Percentiles rank a stretch among this genome's conserved stretches.
Evolutionary conservation across 2,113 vertebrate species (phyloP).

Genomic region (Syngnathus scovelli): DNA sequence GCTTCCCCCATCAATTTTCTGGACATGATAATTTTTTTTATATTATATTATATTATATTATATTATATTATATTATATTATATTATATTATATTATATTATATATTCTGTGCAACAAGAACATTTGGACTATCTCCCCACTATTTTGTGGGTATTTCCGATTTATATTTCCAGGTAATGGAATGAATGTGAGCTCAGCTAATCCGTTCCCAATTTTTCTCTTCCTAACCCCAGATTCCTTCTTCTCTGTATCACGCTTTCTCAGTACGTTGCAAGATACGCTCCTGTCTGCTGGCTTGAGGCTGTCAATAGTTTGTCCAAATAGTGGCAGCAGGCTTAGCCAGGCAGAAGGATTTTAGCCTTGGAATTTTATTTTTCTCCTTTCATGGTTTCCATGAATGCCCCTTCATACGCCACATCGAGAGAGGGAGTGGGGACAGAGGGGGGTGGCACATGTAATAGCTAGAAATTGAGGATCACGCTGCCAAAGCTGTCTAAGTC

Average conservation of each 20-base stretch:
- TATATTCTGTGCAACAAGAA: conserved; percentile 26
- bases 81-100: conserved; percentile 23
- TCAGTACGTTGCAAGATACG: conserved; percentile 48
- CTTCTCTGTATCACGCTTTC: conserved; percentile 38
- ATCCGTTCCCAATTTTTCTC: conserved; percentile 51
- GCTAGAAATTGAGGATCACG: conserved; percentile 25
- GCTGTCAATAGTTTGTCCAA: conserved; percentile 64
- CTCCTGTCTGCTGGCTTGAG: conserved; percentile 54
- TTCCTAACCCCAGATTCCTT: conserved; percentile 38
- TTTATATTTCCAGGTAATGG: conserved; percentile 45
- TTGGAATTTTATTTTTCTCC: conserved; percentile 35
- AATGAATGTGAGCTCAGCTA: conserved; percentile 55
- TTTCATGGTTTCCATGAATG: conserved; percentile 28
- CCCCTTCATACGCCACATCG: conserved; percentile 12
- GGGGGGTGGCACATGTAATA: conserved; percentile 16
- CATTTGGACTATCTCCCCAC: conserved; percentile 23
- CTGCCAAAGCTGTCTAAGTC: conserved; percentile 25
- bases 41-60: conserved; percentile 23
- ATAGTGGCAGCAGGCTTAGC: conserved; percentile 62
- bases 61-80: conserved; percentile 15
- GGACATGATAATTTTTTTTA: conserved; percentile 18
- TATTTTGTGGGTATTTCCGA: conserved; percentile 7
- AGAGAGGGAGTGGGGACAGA: not conserved
- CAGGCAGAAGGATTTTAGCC: conserved; percentile 54
- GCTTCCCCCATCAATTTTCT: conserved; percentile 42